A percentile compares a stretch with the other conserved stretches of the same genome.
These are phyloP conservation scores for Crocallis elinguaria DNA, from an alignment of 2,888 invertebrate genomes.

Conservation along the genomic window DNA sequence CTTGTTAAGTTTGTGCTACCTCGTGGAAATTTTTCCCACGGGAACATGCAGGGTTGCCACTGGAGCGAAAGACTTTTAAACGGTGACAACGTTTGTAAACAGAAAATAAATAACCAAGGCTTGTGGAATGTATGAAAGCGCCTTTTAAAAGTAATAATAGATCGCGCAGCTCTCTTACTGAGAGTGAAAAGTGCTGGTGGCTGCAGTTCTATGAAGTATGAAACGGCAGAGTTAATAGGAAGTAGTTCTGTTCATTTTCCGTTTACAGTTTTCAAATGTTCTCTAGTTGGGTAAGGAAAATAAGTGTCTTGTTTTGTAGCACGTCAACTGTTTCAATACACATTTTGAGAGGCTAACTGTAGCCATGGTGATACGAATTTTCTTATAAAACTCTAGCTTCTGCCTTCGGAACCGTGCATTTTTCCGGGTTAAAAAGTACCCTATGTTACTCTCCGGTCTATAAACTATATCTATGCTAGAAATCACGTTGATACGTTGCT, in stretches of 20 bases:
- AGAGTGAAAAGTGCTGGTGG: conserved; percentile 7
- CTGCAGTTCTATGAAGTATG: conserved; percentile 5
- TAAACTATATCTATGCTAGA: too few species aligned
- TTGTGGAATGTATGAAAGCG: conserved; percentile 7
- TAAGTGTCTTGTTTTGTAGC: neutral
- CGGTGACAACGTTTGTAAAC: conserved; percentile 33
- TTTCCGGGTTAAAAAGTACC: too few species aligned
- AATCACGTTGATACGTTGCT: too few species aligned
- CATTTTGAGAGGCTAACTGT: neutral
- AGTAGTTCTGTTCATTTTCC: conserved; percentile 15
- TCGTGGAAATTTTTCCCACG: conserved; percentile 56
- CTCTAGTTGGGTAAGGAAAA: neutral
- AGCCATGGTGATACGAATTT: too few species aligned
- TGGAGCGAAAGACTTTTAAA: conserved; percentile 34
- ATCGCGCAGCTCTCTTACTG: conserved; percentile 15
- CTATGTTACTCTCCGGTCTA: too few species aligned
- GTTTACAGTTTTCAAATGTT: conserved; percentile 7
- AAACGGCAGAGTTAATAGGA: conserved; percentile 8
- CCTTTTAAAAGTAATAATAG: conserved; percentile 16
- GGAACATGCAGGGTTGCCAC: conserved; percentile 43
- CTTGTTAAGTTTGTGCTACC: conserved; percentile 71
- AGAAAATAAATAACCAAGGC: conserved; percentile 20
- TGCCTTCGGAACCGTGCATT: too few species aligned
- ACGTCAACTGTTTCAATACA: neutral
- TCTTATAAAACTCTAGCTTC: too few species aligned